These are phyloP conservation scores for Podilymbus podiceps DNA, from an alignment of 2,113 vertebrate species.

Conservation along the genomic window DNA sequence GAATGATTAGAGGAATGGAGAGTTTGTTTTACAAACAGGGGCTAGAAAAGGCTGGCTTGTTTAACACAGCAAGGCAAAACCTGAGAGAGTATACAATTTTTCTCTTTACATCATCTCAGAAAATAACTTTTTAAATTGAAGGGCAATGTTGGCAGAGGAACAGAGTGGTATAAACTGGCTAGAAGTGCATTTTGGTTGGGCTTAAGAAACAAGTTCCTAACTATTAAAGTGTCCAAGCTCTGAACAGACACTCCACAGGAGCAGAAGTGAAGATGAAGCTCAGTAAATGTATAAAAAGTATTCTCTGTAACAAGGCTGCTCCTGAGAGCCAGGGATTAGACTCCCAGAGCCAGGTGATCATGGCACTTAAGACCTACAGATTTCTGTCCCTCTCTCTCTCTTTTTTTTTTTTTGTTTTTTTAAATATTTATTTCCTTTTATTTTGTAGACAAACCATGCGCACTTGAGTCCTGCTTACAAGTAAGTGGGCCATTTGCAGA, in stretches of 20 bases:
- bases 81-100: neutral
- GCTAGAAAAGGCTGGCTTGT: neutral
- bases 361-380: neutral
- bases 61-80: neutral
- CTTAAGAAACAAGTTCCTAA: neutral
- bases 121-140: neutral
- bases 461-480: neutral
- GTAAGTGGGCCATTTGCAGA: neutral
- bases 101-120: neutral
- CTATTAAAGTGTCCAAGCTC: neutral
- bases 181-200: neutral
- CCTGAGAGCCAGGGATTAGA: neutral
- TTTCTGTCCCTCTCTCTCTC: fast-evolving
- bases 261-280: neutral
- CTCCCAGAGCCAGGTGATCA: neutral
- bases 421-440: neutral
- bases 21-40: neutral
- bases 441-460: neutral
- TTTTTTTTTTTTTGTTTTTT: too few relatives aligned
- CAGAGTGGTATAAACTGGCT: neutral
- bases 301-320: neutral
- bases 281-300: neutral
- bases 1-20: neutral
- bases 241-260: neutral
- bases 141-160: neutral